Conservation (phyloP, 2,888 invertebrate species). For the Mythimna loreyi region DNA sequence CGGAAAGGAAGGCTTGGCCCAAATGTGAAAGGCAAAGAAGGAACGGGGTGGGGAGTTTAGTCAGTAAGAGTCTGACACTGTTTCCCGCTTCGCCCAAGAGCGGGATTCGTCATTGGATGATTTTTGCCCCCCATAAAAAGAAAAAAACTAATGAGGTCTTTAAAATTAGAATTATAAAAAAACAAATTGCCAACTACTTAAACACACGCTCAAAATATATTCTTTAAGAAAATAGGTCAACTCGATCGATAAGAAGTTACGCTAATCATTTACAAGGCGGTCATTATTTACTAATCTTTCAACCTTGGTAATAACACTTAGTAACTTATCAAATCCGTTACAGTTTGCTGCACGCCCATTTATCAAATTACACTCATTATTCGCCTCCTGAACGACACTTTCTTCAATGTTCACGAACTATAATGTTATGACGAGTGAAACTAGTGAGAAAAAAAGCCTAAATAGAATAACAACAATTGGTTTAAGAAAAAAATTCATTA, state of each 20-base stretch:
- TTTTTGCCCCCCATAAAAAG: too few species aligned
- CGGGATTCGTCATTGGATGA: too few species aligned
- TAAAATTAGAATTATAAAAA: neutral
- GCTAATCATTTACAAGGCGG: slow-evolving; percentile 8
- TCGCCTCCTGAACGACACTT: slow-evolving; percentile 2
- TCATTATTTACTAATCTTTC: slow-evolving; percentile 35
- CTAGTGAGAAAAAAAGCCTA: too few species aligned
- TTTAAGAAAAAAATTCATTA: too few species aligned
- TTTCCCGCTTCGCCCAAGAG: too few species aligned
- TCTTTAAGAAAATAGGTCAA: neutral
- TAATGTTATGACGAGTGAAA: neutral
- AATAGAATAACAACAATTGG: too few species aligned
- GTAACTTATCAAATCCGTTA: slow-evolving; percentile 23
- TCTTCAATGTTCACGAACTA: slow-evolving; percentile 23
- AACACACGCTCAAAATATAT: neutral
- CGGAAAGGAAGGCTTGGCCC: too few species aligned
- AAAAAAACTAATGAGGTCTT: too few species aligned
- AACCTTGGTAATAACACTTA: slow-evolving; percentile 17
- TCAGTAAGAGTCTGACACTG: too few species aligned
- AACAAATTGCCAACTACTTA: neutral
- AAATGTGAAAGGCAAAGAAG: too few species aligned
- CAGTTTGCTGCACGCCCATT: slow-evolving; percentile 12
- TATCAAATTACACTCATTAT: slow-evolving; percentile 28
- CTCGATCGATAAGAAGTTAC: slow-evolving; percentile 6
- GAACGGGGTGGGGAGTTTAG: too few species aligned